A percentile compares a stretch with the other conserved stretches of the same genome.
Evolutionary conservation across 2,888 invertebrate species (phyloP).

Genomic region (Lepetodrilus schrolli): DNA sequence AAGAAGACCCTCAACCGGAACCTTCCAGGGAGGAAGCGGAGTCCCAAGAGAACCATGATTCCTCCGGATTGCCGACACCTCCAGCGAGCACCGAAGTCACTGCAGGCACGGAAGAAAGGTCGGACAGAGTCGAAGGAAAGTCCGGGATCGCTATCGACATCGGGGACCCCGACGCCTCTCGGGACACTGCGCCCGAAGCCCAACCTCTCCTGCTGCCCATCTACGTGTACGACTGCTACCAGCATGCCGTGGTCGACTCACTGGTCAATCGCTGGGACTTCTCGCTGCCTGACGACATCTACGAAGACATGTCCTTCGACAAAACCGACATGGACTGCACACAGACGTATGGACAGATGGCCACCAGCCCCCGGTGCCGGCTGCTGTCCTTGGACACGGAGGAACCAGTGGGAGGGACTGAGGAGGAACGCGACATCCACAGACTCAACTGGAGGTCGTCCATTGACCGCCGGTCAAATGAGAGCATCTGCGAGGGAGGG

Average conservation of each 20-base stretch:
- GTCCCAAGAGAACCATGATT: not conserved
- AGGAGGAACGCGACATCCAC: conserved; percentile 25
- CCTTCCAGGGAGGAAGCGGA: not conserved
- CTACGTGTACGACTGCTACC: conserved; percentile 83
- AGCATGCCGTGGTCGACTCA: conserved; percentile 78
- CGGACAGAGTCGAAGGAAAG: not conserved
- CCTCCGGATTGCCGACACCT: no score
- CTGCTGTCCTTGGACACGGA: conserved; percentile 43
- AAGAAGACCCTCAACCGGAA: not conserved
- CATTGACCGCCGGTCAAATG: conserved; percentile 61
- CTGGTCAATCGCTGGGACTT: conserved; percentile 67
- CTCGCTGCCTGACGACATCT: conserved; percentile 57
- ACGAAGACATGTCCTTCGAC: conserved; percentile 70
- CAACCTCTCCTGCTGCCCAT: conserved; percentile 77
- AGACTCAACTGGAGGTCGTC: conserved; percentile 46
- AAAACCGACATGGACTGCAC: conserved; percentile 35
- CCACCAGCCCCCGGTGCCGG: conserved; percentile 33
- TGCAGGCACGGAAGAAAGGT: not conserved
- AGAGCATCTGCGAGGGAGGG: conserved; percentile 53
- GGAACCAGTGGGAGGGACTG: conserved; percentile 35
- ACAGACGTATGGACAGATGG: conserved; percentile 37
- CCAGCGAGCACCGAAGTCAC: not conserved
- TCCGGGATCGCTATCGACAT: not conserved
- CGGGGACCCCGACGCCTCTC: not conserved
- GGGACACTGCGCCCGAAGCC: not conserved